Evolutionary conservation across 1,140 invertebrate genomes (phyloP).

Genomic region (Cyphomyrmex costatus): DNA sequence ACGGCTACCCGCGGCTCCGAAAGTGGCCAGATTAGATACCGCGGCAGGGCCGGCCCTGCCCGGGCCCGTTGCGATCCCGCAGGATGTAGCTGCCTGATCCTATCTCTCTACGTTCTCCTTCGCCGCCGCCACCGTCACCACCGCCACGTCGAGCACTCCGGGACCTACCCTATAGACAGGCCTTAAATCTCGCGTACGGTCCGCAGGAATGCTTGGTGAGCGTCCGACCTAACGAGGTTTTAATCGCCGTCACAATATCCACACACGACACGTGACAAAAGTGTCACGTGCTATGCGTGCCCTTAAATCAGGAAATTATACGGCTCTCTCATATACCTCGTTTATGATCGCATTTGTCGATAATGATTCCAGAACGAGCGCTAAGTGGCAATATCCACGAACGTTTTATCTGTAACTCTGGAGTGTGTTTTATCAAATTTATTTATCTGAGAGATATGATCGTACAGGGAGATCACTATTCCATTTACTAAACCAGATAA

Average conservation of each 20-base stretch:
- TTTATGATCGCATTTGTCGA: conserved; percentile 17
- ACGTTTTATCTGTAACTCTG: not conserved
- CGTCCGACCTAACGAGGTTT: conserved; percentile 72
- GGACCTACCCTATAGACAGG: conserved; percentile 53
- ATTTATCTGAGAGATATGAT: not conserved
- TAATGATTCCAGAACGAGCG: not conserved
- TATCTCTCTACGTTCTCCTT: conserved; percentile 66
- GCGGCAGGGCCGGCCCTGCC: conserved; percentile 59
- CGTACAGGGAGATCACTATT: not conserved
- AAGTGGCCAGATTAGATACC: conserved; percentile 86
- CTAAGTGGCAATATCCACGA: not conserved
- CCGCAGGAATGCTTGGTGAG: conserved; percentile 70
- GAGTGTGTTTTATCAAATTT: not conserved
- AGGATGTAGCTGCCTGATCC: conserved; percentile 76
- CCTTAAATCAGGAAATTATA: conserved; percentile 56
- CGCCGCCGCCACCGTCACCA: conserved; percentile 11
- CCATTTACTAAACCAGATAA: not conserved
- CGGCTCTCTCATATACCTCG: not conserved
- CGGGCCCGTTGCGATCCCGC: conserved; percentile 69
- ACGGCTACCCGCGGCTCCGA: conserved; percentile 85
- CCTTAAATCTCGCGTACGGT: conserved; percentile 70
- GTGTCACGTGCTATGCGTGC: conserved; percentile 65
- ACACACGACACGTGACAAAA: conserved; percentile 65
- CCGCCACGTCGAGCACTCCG: conserved; percentile 21
- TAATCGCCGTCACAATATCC: conserved; percentile 74